Conservation (phyloP, 2,888 invertebrate genomes). For the Phortica magna region DNA sequence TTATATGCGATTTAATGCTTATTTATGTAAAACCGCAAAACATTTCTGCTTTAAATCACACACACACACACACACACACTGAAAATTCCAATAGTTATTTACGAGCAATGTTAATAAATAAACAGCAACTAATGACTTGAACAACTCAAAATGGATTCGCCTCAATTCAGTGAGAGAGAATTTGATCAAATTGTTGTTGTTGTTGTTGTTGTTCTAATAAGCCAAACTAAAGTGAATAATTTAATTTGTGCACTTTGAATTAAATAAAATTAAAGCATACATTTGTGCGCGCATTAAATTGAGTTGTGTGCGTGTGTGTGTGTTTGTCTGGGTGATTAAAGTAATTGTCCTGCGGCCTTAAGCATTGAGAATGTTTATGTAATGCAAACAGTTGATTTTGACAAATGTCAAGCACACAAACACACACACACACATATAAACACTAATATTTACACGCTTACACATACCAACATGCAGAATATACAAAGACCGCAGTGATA, state of each 20-base stretch:
- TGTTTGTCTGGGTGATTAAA: background rate
- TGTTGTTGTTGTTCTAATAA: background rate
- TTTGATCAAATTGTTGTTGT: background rate
- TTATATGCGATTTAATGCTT: constrained; percentile 15
- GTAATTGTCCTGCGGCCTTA: background rate
- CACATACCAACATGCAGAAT: background rate
- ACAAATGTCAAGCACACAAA: constrained; percentile 6
- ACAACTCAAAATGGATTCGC: background rate
- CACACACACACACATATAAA: constrained; percentile 1
- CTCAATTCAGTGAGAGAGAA: background rate
- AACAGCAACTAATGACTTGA: constrained; percentile 5
- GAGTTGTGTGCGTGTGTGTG: background rate
- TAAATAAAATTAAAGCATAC: background rate
- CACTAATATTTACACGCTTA: background rate
- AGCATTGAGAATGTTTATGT: background rate
- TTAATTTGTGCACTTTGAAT: background rate
- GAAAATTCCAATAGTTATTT: background rate
- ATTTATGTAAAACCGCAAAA: constrained; percentile 23
- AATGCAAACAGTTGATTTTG: background rate
- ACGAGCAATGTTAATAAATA: constrained; percentile 17
- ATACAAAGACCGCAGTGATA: constrained; percentile 1
- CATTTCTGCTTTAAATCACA: background rate
- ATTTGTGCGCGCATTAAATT: background rate
- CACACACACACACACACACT: background rate
- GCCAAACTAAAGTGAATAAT: background rate